Evolutionary conservation across 1,140 invertebrate genomes (phyloP).

Genomic region (Anoplophora glabripennis): DNA sequence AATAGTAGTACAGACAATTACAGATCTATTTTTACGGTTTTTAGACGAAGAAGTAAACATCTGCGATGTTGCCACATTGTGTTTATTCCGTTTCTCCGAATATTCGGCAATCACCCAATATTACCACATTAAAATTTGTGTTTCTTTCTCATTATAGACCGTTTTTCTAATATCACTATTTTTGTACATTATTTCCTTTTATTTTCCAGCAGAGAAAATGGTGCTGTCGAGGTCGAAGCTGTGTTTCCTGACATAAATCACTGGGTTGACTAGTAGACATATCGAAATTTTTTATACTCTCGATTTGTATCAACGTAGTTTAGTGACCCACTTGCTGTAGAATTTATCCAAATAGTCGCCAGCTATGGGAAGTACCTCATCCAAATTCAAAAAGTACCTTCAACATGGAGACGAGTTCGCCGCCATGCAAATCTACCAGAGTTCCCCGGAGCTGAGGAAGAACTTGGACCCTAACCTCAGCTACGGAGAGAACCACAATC

Average conservation of each 20-base stretch:
- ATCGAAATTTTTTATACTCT: slow-evolving; percentile 26
- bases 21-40: too few relatives aligned
- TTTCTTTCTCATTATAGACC: too few relatives aligned
- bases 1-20: too few relatives aligned
- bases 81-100: too few relatives aligned
- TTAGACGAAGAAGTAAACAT: too few relatives aligned
- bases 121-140: too few relatives aligned
- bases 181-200: slow-evolving; percentile 14
- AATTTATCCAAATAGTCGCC: not conserved
- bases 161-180: too few relatives aligned
- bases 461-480: slow-evolving; percentile 68
- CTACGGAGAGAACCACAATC: slow-evolving; percentile 65
- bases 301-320: slow-evolving; percentile 19
- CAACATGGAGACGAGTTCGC: slow-evolving; percentile 71
- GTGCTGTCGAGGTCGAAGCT: slow-evolving; percentile 21
- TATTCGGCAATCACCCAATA: too few relatives aligned
- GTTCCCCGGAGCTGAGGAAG: slow-evolving; percentile 61
- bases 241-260: slow-evolving; percentile 41
- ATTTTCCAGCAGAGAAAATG: slow-evolving; percentile 34
- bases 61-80: too few relatives aligned
- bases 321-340: slow-evolving; percentile 10
- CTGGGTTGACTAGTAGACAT: slow-evolving; percentile 26
- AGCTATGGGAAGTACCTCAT: slow-evolving; percentile 66
- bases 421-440: slow-evolving; percentile 61
- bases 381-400: slow-evolving; percentile 71